phyloP scores from a whole-genome alignment of 2,797 vertebrate genomes.

The Paguma larvata region DNA sequence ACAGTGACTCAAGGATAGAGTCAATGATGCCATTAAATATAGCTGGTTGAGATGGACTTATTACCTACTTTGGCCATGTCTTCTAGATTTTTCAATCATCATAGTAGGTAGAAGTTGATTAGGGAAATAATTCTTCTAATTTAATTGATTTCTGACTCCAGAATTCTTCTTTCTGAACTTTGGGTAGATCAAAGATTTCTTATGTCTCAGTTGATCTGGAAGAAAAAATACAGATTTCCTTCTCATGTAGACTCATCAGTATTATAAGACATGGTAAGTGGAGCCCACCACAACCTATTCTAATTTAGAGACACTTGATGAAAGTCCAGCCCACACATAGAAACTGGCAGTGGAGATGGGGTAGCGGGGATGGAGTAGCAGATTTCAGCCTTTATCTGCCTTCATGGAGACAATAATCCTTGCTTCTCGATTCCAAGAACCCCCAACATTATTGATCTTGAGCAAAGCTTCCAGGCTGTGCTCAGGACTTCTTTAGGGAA shows the following conservation, averaged over 20 bases:
- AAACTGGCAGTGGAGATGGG: background rate
- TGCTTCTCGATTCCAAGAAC: background rate
- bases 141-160: background rate
- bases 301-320: background rate
- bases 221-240: background rate
- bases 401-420: background rate
- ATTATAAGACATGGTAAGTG: background rate
- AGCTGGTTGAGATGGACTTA: background rate
- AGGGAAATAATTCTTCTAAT: background rate
- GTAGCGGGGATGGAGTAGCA: too few species aligned
- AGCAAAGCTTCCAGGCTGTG: background rate
- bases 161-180: slow-evolving; percentile 3
- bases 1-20: background rate
- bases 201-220: background rate
- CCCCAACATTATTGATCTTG: background rate
- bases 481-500: background rate
- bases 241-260: background rate
- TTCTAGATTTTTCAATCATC: background rate
- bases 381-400: background rate
- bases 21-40: background rate
- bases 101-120: background rate
- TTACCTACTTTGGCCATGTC: background rate
- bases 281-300: too few species aligned
- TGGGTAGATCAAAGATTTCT: background rate
- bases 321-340: background rate